Evolutionary conservation across 2,888 invertebrate genomes (phyloP).

Genomic region (Pterostichus niger): DNA sequence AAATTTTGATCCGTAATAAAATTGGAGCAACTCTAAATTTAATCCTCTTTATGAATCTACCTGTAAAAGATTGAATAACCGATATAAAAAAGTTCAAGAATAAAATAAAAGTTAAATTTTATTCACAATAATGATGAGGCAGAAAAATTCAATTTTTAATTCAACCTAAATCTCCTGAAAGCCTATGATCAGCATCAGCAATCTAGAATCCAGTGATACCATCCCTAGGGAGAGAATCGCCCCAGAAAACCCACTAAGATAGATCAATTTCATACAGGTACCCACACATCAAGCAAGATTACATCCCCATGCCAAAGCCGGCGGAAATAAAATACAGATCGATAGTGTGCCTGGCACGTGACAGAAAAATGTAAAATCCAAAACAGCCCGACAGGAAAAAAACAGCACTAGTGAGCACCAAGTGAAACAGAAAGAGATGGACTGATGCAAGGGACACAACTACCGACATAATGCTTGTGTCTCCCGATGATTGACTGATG

Average conservation of each 20-base stretch:
- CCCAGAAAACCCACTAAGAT: slow-evolving; percentile 24
- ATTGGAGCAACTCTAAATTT: too few species aligned
- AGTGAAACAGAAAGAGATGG: neutral
- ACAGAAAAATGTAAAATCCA: slow-evolving; percentile 45
- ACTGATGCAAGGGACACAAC: slow-evolving; percentile 35
- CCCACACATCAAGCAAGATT: slow-evolving; percentile 39
- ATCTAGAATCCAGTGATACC: slow-evolving; percentile 8
- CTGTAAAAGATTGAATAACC: too few species aligned
- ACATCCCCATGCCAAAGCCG: slow-evolving; percentile 14
- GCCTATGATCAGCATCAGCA: slow-evolving; percentile 19
- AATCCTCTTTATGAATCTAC: too few species aligned
- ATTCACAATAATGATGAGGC: neutral
- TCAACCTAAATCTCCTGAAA: slow-evolving; percentile 13
- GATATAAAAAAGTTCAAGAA: too few species aligned
- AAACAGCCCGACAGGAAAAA: neutral
- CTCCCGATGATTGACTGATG: slow-evolving; percentile 70
- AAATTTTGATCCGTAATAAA: too few species aligned
- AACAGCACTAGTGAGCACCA: neutral
- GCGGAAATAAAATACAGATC: slow-evolving; percentile 49
- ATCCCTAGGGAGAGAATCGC: neutral
- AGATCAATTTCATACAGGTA: slow-evolving; percentile 43
- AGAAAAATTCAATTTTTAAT: slow-evolving; percentile 10
- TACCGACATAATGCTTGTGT: slow-evolving; percentile 68
- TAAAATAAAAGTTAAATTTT: too few species aligned
- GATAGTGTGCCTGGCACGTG: slow-evolving; percentile 57